Percentiles rank a stretch among this genome's conserved stretches.
phyloP scores from a whole-genome alignment of 2,888 invertebrate species.

The Coecobrya sp. region DNA sequence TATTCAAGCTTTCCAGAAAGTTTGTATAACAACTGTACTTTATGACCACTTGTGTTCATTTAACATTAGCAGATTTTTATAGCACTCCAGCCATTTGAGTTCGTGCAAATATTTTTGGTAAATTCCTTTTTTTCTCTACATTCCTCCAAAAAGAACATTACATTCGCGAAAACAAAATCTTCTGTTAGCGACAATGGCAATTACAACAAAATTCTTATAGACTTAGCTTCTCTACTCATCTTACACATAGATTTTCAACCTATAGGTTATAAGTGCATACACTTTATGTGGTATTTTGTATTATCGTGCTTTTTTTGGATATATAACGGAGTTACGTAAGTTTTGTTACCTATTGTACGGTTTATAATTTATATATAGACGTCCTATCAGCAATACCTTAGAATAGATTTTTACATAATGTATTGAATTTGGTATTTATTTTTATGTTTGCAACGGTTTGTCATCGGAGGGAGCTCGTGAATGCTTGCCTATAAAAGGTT shows the following conservation, averaged over 20 bases:
- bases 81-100: constrained; percentile 36
- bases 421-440: background rate
- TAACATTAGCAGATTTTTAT: constrained; percentile 58
- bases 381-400: background rate
- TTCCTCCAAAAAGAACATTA: constrained; percentile 13
- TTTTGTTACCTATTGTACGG: too few relatives aligned
- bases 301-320: too few relatives aligned
- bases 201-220: constrained; percentile 3
- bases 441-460: background rate
- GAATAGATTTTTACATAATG: background rate
- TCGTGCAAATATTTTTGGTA: constrained; percentile 70
- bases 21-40: background rate
- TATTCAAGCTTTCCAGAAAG: background rate
- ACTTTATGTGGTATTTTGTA: background rate
- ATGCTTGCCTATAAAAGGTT: background rate
- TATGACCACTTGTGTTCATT: constrained; percentile 57
- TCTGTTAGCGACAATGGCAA: constrained; percentile 17
- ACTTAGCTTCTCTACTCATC: too few relatives aligned
- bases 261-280: background rate
- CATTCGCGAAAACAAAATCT: background rate
- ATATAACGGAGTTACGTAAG: too few relatives aligned
- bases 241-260: background rate
- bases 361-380: too few relatives aligned
- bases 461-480: background rate
- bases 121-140: constrained; percentile 32